phyloP scores from a whole-genome alignment of 2,888 invertebrate genomes.

The Agapostemon virescens region DNA sequence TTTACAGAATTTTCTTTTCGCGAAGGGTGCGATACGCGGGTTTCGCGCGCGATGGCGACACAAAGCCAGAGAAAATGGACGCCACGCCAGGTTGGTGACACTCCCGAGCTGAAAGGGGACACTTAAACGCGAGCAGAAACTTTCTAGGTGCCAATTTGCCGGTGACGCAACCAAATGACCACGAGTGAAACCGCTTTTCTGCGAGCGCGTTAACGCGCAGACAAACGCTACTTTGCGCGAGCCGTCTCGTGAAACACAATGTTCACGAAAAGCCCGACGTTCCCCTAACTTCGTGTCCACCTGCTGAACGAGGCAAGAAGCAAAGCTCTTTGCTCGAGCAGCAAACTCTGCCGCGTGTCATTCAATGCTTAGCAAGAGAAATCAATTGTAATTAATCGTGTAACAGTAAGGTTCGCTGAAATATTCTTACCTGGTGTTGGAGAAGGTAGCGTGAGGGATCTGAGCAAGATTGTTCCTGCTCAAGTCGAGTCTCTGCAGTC shows the following conservation, averaged over 20 bases:
- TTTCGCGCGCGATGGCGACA: not conserved
- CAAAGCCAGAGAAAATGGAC: conserved; percentile 44
- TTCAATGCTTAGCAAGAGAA: too few relatives aligned
- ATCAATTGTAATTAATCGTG: too few relatives aligned
- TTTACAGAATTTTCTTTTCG: not conserved
- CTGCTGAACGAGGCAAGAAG: not conserved
- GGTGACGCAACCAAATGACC: conserved; percentile 71
- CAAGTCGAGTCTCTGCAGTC: conserved; percentile 86
- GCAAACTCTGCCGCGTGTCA: too few relatives aligned
- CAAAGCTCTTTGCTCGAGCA: too few relatives aligned
- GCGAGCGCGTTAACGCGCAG: conserved; percentile 34
- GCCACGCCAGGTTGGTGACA: conserved; percentile 69
- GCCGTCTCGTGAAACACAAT: not conserved
- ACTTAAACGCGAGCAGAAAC: conserved; percentile 71
- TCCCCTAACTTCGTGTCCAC: not conserved
- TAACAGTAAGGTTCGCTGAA: too few relatives aligned
- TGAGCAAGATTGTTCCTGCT: conserved; percentile 88
- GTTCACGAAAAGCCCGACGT: not conserved
- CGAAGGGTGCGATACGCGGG: not conserved
- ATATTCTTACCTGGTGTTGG: conserved; percentile 79
- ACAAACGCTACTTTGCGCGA: not conserved
- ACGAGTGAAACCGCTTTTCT: conserved; percentile 75
- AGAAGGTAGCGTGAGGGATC: conserved; percentile 85
- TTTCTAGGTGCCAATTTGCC: conserved; percentile 76
- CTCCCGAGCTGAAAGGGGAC: conserved; percentile 62